Evolutionary conservation across 2,888 invertebrate genomes (phyloP).

Genomic region (Megalurothrips usitatus): DNA sequence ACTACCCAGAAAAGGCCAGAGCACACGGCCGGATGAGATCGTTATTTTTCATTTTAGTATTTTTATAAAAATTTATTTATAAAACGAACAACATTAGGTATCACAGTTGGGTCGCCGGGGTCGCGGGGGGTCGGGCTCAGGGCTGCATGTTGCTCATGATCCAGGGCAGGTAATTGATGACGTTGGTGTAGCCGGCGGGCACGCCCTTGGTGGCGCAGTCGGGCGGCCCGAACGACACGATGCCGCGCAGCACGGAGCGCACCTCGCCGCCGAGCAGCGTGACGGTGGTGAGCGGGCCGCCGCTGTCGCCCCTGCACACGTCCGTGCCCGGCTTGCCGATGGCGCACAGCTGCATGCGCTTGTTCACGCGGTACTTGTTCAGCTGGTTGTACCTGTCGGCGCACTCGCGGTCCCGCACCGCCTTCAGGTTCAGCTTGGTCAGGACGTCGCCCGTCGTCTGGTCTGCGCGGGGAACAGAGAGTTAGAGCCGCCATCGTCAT

Average conservation of each 20-base stretch:
- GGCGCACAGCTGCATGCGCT: slow-evolving; percentile 31
- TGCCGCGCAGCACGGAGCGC: neutral
- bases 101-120: neutral
- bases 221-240: neutral
- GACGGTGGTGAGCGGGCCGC: slow-evolving; percentile 37
- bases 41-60: neutral
- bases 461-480: neutral
- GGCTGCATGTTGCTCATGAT: neutral
- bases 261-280: neutral
- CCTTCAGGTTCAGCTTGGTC: neutral
- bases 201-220: neutral
- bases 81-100: neutral
- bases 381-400: neutral
- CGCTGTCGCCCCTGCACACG: slow-evolving; percentile 35
- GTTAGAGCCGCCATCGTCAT: too few relatives aligned
- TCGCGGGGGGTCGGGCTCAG: neutral
- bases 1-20: too few relatives aligned
- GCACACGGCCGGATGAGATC: too few relatives aligned
- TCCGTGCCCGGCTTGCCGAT: slow-evolving; percentile 31
- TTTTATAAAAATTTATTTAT: neutral
- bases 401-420: neutral
- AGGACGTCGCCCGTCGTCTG: neutral
- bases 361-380: neutral
- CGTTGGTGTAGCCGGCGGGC: neutral
- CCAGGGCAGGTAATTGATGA: neutral